Conservation (phyloP, 2,888 invertebrate species). For the Muscina levida region DNA sequence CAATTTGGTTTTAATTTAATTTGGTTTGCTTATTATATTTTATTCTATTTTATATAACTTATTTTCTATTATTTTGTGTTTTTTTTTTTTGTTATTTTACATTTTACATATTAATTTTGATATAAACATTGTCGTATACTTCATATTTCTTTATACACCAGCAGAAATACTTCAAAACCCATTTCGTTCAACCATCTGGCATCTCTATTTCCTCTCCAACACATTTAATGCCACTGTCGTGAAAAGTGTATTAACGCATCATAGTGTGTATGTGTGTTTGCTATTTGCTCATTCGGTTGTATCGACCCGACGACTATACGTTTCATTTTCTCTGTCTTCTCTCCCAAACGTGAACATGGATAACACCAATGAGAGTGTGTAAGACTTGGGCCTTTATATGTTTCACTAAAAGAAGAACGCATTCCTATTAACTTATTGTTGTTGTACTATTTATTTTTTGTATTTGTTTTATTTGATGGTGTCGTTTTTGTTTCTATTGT, state of each 20-base stretch:
- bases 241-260: neutral
- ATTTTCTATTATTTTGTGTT: too few relatives aligned
- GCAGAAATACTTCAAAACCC: too few relatives aligned
- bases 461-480: neutral
- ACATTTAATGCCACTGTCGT: neutral
- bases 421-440: constrained; percentile 37
- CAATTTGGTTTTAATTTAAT: constrained; percentile 19
- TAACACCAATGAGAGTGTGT: constrained; percentile 30
- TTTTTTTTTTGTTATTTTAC: too few relatives aligned
- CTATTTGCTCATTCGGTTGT: constrained; percentile 4
- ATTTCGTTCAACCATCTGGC: constrained; percentile 6
- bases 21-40: neutral
- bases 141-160: too few relatives aligned
- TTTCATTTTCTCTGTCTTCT: constrained; percentile 21
- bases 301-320: neutral
- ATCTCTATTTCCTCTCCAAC: neutral
- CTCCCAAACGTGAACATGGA: constrained; percentile 7
- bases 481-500: neutral
- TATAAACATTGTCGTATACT: too few relatives aligned
- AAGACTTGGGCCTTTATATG: constrained; percentile 13
- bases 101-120: too few relatives aligned
- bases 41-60: too few relatives aligned
- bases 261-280: constrained; percentile 18
- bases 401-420: constrained; percentile 15
- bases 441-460: neutral